Evolutionary conservation across 2,888 invertebrate genomes (phyloP).

Genomic region (Penaeus monodon): DNA sequence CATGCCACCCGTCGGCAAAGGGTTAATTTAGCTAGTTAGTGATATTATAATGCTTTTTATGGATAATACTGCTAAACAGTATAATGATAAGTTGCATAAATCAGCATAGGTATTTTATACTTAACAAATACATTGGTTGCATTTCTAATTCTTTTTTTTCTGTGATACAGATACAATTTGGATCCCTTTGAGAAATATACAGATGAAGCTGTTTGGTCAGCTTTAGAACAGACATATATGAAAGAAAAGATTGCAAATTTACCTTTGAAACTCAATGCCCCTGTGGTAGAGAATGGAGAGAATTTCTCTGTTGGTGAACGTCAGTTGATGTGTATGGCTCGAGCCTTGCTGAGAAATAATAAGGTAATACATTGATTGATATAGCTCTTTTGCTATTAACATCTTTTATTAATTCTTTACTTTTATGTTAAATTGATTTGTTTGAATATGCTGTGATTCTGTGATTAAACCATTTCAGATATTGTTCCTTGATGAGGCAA

Average conservation of each 20-base stretch:
- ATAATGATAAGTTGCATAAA: too few relatives aligned
- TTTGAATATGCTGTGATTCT: neutral
- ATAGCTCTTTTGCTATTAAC: neutral
- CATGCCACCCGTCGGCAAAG: too few relatives aligned
- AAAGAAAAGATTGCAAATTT: constrained; percentile 71
- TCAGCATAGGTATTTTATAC: too few relatives aligned
- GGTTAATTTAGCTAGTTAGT: too few relatives aligned
- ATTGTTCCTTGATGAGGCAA: constrained; percentile 75
- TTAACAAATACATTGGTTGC: too few relatives aligned
- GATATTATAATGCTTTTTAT: too few relatives aligned
- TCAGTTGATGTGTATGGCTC: constrained; percentile 77
- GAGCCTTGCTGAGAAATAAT: constrained; percentile 74
- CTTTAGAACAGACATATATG: constrained; percentile 90
- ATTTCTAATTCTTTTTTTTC: too few relatives aligned
- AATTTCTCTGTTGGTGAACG: constrained; percentile 76
- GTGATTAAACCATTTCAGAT: constrained; percentile 69
- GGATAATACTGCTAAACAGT: too few relatives aligned
- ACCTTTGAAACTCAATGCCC: constrained; percentile 66
- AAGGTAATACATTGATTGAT: constrained; percentile 70
- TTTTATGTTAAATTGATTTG: neutral
- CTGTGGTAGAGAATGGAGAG: constrained; percentile 72
- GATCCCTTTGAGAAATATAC: constrained; percentile 86
- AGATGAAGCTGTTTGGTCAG: constrained; percentile 89
- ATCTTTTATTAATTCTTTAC: neutral
- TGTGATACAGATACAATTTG: constrained; percentile 80